These are phyloP conservation scores for Erythrocercus mccallii DNA, from an alignment of 2,113 vertebrate genomes.

Conservation along the genomic window DNA sequence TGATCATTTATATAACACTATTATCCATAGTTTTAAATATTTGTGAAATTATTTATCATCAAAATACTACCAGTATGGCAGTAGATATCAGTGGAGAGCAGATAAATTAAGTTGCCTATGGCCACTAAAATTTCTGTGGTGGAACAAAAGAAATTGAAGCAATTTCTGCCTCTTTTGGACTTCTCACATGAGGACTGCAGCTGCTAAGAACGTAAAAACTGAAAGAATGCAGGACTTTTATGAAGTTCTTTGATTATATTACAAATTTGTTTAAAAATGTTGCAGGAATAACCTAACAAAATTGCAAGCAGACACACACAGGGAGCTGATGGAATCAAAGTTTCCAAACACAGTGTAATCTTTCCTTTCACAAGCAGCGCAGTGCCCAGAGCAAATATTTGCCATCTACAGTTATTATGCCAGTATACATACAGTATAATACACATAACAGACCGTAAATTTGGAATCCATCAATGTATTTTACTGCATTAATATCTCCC, in stretches of 20 bases:
- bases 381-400: background rate
- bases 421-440: too few species aligned
- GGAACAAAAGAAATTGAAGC: background rate
- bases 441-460: background rate
- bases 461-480: background rate
- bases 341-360: background rate
- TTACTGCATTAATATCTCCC: slow-evolving; percentile 4
- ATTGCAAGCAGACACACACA: background rate
- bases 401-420: background rate
- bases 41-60: background rate
- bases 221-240: background rate
- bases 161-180: background rate
- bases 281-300: background rate
- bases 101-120: background rate
- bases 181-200: background rate
- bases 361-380: background rate
- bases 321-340: background rate
- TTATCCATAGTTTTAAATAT: background rate
- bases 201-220: background rate
- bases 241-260: background rate
- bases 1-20: background rate
- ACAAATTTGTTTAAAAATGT: background rate
- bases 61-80: background rate
- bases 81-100: background rate
- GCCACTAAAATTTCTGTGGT: background rate